phyloP scores from a whole-genome alignment of 2,797 vertebrate species.

The Otolemur crassicaudatus region DNA sequence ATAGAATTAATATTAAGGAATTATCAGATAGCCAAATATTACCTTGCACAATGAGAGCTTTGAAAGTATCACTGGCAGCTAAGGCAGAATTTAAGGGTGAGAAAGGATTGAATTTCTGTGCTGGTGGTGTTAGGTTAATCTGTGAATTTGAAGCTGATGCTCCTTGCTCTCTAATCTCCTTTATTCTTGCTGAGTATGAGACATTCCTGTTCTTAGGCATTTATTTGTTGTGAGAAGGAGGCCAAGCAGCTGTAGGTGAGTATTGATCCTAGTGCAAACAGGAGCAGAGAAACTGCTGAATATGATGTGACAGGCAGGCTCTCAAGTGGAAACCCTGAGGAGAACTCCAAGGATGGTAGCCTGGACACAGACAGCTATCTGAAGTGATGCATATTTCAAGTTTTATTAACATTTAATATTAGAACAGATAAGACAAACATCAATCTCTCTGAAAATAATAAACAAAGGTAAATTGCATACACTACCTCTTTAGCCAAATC shows the following conservation, averaged over 20 bases:
- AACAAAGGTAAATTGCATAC: conserved; percentile 7
- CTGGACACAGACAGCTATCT: background rate
- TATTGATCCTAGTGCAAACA: conserved; percentile 52
- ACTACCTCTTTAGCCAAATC: conserved; percentile 27
- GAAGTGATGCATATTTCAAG: background rate
- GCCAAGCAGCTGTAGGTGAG: background rate
- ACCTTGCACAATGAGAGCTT: background rate
- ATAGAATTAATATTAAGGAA: background rate
- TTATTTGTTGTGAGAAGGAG: conserved; percentile 54
- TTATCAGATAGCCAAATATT: background rate
- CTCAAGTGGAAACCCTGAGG: background rate
- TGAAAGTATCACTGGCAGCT: background rate
- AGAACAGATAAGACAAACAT: background rate
- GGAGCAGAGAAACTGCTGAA: conserved; percentile 54
- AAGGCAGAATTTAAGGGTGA: background rate
- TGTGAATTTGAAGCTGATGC: background rate
- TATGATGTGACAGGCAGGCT: conserved; percentile 5
- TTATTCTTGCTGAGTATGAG: conserved; percentile 30
- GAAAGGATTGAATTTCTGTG: background rate
- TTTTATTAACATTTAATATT: background rate
- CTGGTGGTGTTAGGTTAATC: background rate
- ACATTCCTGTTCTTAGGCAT: conserved; percentile 6
- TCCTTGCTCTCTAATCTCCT: background rate
- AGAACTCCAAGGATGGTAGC: background rate
- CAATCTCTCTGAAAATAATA: conserved; percentile 22